phyloP scores from a whole-genome alignment of 2,797 vertebrate species.

The Champsocephalus gunnari region DNA sequence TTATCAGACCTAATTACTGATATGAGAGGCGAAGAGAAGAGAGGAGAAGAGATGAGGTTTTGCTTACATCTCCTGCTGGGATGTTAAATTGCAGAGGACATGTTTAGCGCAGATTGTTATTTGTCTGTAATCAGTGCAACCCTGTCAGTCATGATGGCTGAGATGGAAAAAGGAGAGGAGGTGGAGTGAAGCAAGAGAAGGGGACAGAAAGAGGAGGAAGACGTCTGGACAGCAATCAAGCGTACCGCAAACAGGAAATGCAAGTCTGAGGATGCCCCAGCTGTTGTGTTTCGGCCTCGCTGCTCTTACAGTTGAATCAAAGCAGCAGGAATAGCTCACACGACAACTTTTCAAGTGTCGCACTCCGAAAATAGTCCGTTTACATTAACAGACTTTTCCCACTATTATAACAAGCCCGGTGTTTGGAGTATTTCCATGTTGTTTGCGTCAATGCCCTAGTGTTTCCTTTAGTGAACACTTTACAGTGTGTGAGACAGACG shows the following conservation, averaged over 20 bases:
- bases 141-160: slow-evolving; percentile 68
- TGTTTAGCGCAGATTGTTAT: slow-evolving; percentile 70
- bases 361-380: slow-evolving; percentile 71
- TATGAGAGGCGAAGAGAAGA: slow-evolving; percentile 34
- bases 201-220: slow-evolving; percentile 61
- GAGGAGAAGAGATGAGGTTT: slow-evolving; percentile 34
- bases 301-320: slow-evolving; percentile 61
- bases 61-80: slow-evolving; percentile 54
- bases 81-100: slow-evolving; percentile 61
- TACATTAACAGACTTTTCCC: slow-evolving; percentile 75
- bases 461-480: slow-evolving; percentile 61
- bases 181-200: slow-evolving; percentile 23
- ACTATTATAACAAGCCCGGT: slow-evolving; percentile 52
- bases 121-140: slow-evolving; percentile 78
- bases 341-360: slow-evolving; percentile 66
- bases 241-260: slow-evolving; percentile 79
- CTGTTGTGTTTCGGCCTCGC: slow-evolving; percentile 72
- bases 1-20: slow-evolving; percentile 72
- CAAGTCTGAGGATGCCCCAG: slow-evolving; percentile 70
- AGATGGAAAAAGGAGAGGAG: slow-evolving; percentile 56
- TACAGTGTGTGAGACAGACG: slow-evolving; percentile 45
- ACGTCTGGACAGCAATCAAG: slow-evolving; percentile 80
- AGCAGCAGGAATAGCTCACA: slow-evolving; percentile 69
- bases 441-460: slow-evolving; percentile 64
- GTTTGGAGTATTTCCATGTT: slow-evolving; percentile 68